These are phyloP conservation scores for Tortrix viridana DNA, from an alignment of 2,888 invertebrate species.

Conservation along the genomic window DNA sequence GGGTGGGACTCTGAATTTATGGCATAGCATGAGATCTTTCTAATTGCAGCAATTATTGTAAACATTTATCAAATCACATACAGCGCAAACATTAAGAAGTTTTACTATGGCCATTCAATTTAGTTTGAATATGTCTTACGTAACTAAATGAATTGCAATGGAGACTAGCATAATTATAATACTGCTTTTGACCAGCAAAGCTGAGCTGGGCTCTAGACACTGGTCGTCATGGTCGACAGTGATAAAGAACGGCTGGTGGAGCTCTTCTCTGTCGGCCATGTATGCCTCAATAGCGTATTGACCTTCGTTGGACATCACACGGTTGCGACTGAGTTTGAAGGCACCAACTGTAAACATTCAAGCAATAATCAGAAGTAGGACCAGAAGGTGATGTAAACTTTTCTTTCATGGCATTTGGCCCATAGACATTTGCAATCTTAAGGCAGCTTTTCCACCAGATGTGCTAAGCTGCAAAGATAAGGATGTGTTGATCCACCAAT, in stretches of 20 bases:
- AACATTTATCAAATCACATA: too few species aligned
- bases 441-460: too few species aligned
- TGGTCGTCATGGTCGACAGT: constrained; percentile 52
- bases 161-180: constrained; percentile 63
- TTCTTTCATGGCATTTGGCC: too few species aligned
- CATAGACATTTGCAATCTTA: too few species aligned
- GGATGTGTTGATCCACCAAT: too few species aligned
- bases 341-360: constrained; percentile 57
- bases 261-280: constrained; percentile 54
- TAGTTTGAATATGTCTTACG: constrained; percentile 41
- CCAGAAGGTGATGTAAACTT: too few species aligned
- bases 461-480: too few species aligned
- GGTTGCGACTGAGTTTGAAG: constrained; percentile 68
- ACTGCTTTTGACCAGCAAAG: constrained; percentile 63
- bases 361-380: not conserved
- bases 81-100: too few species aligned
- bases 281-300: constrained; percentile 49
- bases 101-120: not conserved
- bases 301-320: constrained; percentile 49
- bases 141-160: constrained; percentile 52
- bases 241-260: constrained; percentile 63
- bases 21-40: too few species aligned
- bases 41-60: too few species aligned
- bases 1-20: too few species aligned
- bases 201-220: constrained; percentile 67